Evolutionary conservation across 2,113 vertebrate genomes (phyloP), one percentile per base, ranked within the genome.

Genomic region (Hippocampus guttulatus): DNA sequence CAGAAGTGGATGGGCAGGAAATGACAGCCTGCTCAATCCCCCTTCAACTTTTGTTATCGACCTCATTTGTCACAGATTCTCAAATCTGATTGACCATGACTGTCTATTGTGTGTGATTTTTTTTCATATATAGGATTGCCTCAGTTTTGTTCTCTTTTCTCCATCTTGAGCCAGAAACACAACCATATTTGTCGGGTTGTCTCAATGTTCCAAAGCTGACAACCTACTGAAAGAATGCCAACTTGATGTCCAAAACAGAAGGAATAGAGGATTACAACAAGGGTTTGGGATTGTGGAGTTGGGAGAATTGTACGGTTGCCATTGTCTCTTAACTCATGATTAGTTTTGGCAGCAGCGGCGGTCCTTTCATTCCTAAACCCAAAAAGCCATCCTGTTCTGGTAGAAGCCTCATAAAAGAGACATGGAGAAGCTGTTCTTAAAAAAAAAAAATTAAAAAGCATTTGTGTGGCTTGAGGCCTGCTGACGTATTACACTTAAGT

Each of bases 281-380:
- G 70, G 85, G 87, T 79, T 88, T 27, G 79, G 81, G 80, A 89
- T 90, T 74, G 76, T 69, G 68, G 71, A 85, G 85, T 79, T 76
- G 74, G 70, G 66, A 84, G 85, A 90, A 87, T 90, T 88, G 52
- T 84, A 88, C 85, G 88, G 89, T 89, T 83, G 87, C 90, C 89
- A 91, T 92, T 92, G 90, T 92, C 91, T 87, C 87, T 76, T 73
- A 85, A 90, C 83, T 84, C 76, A 83, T 74, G 58, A 84, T 84
- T 45, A 51, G 71, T 90, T 87, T 80, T 91, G 90, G 88, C 90
- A 91, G 76, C 68, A 64, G 64, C 57, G 15, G 55, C 15, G 64
- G 72, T 75, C 79, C 81, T 89, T 90, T 89, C 77, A 88, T 87
- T 80, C 73, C 70, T 61, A 79, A 83, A 83, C 75, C 72, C 78